Base-by-base conservation (phyloP, 2,888 invertebrate species). In the Ennomos fuscantarius region DNA sequence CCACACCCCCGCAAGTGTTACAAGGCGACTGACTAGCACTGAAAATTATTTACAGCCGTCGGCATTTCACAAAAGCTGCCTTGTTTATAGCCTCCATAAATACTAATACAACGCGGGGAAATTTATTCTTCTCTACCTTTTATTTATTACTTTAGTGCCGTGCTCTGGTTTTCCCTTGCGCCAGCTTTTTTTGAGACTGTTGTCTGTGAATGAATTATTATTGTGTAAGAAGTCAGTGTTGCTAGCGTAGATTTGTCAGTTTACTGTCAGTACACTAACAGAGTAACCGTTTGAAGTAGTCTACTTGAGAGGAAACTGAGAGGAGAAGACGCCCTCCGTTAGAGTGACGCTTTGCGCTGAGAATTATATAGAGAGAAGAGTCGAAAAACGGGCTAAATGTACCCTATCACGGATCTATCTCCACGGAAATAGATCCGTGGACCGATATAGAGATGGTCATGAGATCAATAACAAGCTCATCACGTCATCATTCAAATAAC, bases 71-170 rank as follows among this genome's bases (percentile, higher is more conserved):
- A 89, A 90, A 88, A 84, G 83, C 82, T 78, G 74, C 70, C 73
- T 78, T 82, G 84, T 91, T 91, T 92, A 92, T 89, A 85, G 82
- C 84, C 49, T 67, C 82, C 87, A 89, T 92, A 92, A 92, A 92
- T 91, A 90, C 87, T 89, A 87, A 88, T 86, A 89, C 87, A 82
- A 79, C 88, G 83, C 81, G 58, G 74, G 83, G 82, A 88, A 89
- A 91, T 90, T 88, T 89, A 91, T 91, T 84, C 86, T 76, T 79
- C 82, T 83, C 85, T 81, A 84, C 86, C 84, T 89, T 84, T 84
- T 88, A 90, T 91, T 90, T 90, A 91, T 89, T 82, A 76, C 81
- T 76, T 71, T 81, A 81, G 73, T 78, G 74, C 72, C 76, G 70
- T 77, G 80, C 75, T 79, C 78, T 72, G 81, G 79, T 80, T 77